phyloP scores from a whole-genome alignment of 92 coral and sea anemone species.

The Epizoanthus ramosus region DNA sequence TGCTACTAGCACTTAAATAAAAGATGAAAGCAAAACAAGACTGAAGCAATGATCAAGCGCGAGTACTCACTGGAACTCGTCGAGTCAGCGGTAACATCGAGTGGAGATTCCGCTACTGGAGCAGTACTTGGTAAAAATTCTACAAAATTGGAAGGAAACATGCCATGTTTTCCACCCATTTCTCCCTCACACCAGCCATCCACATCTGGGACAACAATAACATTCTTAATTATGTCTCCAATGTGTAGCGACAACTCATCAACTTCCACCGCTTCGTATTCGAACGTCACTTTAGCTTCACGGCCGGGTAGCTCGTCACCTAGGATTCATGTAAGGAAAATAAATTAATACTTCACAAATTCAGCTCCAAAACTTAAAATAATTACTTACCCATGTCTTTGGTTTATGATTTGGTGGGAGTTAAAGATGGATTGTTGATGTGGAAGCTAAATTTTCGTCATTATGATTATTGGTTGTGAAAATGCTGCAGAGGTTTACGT shows the following conservation, averaged over 20 bases:
- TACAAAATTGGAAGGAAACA: slow-evolving; percentile 93
- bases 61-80: background rate
- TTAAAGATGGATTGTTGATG: background rate
- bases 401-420: background rate
- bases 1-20: background rate
- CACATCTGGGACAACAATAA: slow-evolving; percentile 63
- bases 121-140: slow-evolving; percentile 53
- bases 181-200: slow-evolving; percentile 97
- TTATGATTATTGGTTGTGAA: background rate
- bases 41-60: background rate
- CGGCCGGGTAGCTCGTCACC: slow-evolving; percentile 57
- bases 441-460: background rate
- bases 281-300: slow-evolving; percentile 82
- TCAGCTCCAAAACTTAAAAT: background rate
- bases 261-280: slow-evolving; percentile 70
- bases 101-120: slow-evolving; percentile 17
- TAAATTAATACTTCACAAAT: background rate
- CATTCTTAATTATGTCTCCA: slow-evolving; percentile 78
- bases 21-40: slow-evolving; percentile 4
- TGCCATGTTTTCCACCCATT: slow-evolving; percentile 75
- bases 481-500: background rate
- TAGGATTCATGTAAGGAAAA: slow-evolving; percentile 3
- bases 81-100: slow-evolving; percentile 47
- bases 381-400: slow-evolving; percentile 31
- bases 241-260: slow-evolving; percentile 75